Evolutionary conservation across 2,113 vertebrate genomes (phyloP).

Genomic region (Myiozetetes cayanensis): DNA sequence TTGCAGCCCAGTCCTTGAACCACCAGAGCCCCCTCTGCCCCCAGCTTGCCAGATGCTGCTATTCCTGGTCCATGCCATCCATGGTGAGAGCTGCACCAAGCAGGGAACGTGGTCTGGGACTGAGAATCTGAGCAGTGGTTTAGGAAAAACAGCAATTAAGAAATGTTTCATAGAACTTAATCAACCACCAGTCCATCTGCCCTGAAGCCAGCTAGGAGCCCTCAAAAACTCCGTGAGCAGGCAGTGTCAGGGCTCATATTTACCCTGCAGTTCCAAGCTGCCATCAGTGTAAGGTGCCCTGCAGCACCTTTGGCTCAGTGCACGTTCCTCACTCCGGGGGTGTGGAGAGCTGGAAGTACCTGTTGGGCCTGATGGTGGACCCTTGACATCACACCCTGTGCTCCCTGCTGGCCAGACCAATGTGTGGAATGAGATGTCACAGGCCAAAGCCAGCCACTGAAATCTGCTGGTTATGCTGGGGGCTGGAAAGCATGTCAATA

Average conservation of each 20-base stretch:
- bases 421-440: background rate
- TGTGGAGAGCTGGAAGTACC: background rate
- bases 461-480: background rate
- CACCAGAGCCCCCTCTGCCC: background rate
- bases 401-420: background rate
- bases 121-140: background rate
- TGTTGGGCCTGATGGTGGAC: background rate
- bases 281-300: background rate
- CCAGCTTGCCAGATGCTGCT: background rate
- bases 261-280: background rate
- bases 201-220: background rate
- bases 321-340: fast-evolving
- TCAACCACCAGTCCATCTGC: background rate
- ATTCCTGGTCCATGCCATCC: fast-evolving
- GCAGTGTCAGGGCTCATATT: background rate
- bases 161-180: background rate
- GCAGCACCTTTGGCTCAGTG: background rate
- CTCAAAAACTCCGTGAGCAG: background rate
- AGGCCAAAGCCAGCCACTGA: background rate
- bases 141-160: background rate
- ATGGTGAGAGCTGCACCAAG: background rate
- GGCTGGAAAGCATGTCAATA: background rate
- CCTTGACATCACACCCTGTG: background rate
- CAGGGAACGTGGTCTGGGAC: background rate
- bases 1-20: background rate